These are phyloP conservation scores for Hypena proboscidalis DNA, from an alignment of 2,888 invertebrate species.

Conservation along the genomic window DNA sequence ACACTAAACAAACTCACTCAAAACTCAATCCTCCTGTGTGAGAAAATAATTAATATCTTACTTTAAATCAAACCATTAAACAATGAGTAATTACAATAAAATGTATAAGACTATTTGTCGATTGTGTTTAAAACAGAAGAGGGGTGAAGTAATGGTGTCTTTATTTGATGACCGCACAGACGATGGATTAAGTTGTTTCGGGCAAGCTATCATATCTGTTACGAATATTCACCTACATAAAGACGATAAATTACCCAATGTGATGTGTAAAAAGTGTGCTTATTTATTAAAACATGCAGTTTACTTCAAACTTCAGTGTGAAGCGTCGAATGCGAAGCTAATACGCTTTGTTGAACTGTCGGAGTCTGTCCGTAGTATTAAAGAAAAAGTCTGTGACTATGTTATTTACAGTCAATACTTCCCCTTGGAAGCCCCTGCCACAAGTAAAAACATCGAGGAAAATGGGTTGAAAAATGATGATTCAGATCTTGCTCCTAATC, in stretches of 20 bases:
- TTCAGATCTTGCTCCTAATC: too few relatives aligned
- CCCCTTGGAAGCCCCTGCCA: conserved; percentile 32
- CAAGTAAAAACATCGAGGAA: too few relatives aligned
- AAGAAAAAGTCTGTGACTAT: conserved; percentile 55
- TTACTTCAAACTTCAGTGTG: conserved; percentile 66
- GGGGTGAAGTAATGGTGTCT: conserved; percentile 56
- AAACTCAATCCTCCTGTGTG: too few relatives aligned
- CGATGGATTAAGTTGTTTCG: conserved; percentile 61
- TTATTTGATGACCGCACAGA: conserved; percentile 55
- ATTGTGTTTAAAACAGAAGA: conserved; percentile 59
- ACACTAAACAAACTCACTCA: too few relatives aligned
- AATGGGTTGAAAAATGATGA: too few relatives aligned
- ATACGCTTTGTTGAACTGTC: conserved; percentile 34
- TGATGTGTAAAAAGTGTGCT: conserved; percentile 67
- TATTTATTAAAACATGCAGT: conserved; percentile 64
- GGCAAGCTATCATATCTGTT: conserved; percentile 58
- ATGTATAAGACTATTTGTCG: conserved; percentile 66
- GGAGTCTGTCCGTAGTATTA: conserved; percentile 33
- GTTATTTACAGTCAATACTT: conserved; percentile 55
- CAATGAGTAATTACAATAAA: conserved; percentile 57
- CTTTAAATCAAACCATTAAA: neutral
- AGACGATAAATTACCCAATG: conserved; percentile 59
- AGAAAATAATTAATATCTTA: too few relatives aligned
- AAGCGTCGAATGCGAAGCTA: conserved; percentile 58
- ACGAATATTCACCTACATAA: conserved; percentile 56